phyloP scores from a whole-genome alignment of 1,140 invertebrate species.

The Microplitis demolitor region DNA sequence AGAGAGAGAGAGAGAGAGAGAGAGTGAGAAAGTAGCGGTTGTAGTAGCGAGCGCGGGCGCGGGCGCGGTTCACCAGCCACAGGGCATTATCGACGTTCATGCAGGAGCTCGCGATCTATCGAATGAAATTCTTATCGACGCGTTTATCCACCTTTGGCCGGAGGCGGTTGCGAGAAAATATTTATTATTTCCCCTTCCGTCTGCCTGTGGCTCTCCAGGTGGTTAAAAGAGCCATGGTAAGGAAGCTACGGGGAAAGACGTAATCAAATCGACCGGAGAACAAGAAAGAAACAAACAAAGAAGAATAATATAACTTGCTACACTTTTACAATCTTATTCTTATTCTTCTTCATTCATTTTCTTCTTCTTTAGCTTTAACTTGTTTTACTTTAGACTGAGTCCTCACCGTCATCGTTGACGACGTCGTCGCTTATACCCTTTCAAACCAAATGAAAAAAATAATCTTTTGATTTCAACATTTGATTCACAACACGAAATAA shows the following conservation, averaged over 20 bases:
- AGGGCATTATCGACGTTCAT: constrained; percentile 24
- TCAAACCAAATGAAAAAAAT: too few species aligned
- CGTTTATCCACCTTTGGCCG: constrained; percentile 6
- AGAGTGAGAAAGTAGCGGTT: background rate
- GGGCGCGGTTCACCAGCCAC: background rate
- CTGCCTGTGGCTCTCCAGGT: constrained; percentile 5
- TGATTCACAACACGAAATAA: too few species aligned
- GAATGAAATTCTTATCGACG: constrained; percentile 24
- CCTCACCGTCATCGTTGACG: background rate
- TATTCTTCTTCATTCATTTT: background rate
- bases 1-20: too few species aligned
- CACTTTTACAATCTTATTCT: background rate
- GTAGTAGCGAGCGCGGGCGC: background rate
- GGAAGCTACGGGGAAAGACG: background rate
- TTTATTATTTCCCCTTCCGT: constrained; percentile 11
- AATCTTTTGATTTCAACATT: too few species aligned
- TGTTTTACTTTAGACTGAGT: background rate
- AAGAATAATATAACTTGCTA: background rate
- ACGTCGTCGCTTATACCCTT: too few species aligned
- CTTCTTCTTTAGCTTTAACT: background rate
- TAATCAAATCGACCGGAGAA: background rate
- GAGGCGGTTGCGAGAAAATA: constrained; percentile 8
- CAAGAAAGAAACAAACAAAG: background rate
- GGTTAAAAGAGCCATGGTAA: background rate
- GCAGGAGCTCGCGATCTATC: constrained; percentile 19